Evolutionary conservation across 2,888 invertebrate genomes (phyloP).

Genomic region (Amblyjoppa proteus): DNA sequence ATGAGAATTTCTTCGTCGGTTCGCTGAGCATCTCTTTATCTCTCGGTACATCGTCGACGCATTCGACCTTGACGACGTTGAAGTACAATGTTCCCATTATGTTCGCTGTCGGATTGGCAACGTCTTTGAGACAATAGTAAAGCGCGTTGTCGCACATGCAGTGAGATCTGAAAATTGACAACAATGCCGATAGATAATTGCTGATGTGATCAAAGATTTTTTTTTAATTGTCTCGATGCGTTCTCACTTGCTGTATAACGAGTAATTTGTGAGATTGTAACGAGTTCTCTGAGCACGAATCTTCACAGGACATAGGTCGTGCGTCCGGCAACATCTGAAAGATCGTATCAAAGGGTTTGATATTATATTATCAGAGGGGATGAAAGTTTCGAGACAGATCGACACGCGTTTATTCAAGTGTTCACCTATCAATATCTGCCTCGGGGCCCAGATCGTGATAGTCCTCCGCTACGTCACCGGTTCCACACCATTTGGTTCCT

Average conservation of each 20-base stretch:
- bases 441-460: constrained; percentile 94
- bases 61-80: constrained; percentile 92
- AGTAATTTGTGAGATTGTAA: constrained; percentile 94
- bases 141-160: constrained; percentile 95
- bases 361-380: not conserved
- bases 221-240: not conserved
- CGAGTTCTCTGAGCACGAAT: constrained; percentile 89
- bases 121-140: constrained; percentile 92
- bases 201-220: not conserved
- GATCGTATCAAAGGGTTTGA: not conserved
- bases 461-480: constrained; percentile 93
- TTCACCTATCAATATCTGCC: constrained; percentile 82
- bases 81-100: constrained; percentile 95
- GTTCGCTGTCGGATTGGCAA: constrained; percentile 90
- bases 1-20: constrained; percentile 63
- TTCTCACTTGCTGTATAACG: constrained; percentile 91
- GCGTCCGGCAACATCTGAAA: constrained; percentile 92
- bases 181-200: not conserved
- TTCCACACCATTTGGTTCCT: constrained; percentile 98
- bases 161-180: constrained; percentile 88
- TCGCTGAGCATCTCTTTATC: constrained; percentile 47
- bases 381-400: not conserved
- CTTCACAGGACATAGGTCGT: constrained; percentile 96
- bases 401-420: not conserved
- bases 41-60: constrained; percentile 87